Conservation (phyloP, 2,113 vertebrate genomes). For the Monopterus albus region DNA sequence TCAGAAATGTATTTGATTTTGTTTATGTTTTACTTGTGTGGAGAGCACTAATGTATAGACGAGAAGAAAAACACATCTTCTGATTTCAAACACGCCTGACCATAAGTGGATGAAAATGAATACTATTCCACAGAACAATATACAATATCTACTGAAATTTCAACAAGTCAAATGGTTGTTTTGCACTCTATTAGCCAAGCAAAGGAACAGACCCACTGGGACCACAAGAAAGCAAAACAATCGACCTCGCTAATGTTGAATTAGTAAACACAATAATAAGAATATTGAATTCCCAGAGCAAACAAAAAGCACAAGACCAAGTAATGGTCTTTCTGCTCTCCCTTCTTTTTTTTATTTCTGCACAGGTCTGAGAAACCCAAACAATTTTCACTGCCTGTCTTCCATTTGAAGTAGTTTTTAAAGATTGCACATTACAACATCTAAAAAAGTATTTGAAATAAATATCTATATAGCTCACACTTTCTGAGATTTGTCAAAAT, state of each 20-base stretch:
- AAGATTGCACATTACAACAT: not conserved
- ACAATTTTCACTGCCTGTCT: slow-evolving; percentile 7
- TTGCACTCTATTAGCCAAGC: slow-evolving; percentile 3
- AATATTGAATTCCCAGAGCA: slow-evolving; percentile 44
- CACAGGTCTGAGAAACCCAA: not conserved
- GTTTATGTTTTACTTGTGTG: too few species aligned
- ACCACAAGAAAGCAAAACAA: slow-evolving; percentile 34
- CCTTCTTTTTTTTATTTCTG: slow-evolving; percentile 17
- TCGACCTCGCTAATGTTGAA: slow-evolving; percentile 57
- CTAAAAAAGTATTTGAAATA: not conserved
- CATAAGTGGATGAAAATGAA: not conserved
- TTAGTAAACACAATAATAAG: slow-evolving; percentile 57
- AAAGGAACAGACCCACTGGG: slow-evolving; percentile 35
- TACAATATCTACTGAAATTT: not conserved
- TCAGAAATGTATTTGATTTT: too few species aligned
- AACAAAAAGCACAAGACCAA: slow-evolving; percentile 33
- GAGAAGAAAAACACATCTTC: too few species aligned
- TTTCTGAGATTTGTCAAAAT: not conserved
- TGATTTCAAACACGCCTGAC: not conserved
- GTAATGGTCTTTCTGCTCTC: slow-evolving; percentile 1
- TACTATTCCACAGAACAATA: not conserved
- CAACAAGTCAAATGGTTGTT: slow-evolving; percentile 10
- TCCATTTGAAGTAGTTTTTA: not conserved
- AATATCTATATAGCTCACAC: not conserved
- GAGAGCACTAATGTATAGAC: too few species aligned